phyloP scores from a whole-genome alignment of 2,113 vertebrate genomes.

The Papio anubis region DNA sequence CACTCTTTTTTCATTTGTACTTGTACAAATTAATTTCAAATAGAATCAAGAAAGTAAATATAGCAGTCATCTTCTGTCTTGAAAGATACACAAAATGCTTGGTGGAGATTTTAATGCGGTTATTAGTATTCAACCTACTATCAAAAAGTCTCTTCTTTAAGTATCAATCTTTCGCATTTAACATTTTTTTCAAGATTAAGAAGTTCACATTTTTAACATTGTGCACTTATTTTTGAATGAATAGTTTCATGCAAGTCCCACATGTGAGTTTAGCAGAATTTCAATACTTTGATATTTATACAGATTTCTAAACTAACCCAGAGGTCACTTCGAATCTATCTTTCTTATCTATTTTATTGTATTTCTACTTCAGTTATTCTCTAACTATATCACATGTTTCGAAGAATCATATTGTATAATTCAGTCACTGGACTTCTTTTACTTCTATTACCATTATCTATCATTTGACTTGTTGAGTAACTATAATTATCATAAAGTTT shows the following conservation, averaged over 20 bases:
- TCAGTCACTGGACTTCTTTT: background rate
- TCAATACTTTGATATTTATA: background rate
- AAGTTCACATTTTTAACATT: constrained; percentile 19
- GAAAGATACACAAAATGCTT: background rate
- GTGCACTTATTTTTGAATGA: background rate
- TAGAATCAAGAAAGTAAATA: background rate
- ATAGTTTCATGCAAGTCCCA: background rate
- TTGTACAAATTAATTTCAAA: constrained; percentile 26
- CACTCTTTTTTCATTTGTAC: constrained; percentile 12
- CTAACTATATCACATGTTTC: background rate
- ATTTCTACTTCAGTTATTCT: constrained; percentile 32
- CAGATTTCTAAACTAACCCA: background rate
- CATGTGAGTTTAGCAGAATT: background rate
- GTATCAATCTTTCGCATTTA: background rate
- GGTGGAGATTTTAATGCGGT: background rate
- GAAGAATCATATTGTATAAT: background rate
- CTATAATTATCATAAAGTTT: background rate
- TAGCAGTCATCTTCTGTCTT: background rate
- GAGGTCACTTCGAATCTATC: constrained; percentile 9
- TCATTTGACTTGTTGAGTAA: background rate
- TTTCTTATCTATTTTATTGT: background rate
- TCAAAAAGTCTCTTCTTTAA: background rate
- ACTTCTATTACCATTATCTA: background rate
- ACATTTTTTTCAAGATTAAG: background rate
- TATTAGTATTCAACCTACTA: background rate